These are phyloP conservation scores for Apogon hyalosoma DNA, from an alignment of 2,797 vertebrate species.

Conservation along the genomic window DNA sequence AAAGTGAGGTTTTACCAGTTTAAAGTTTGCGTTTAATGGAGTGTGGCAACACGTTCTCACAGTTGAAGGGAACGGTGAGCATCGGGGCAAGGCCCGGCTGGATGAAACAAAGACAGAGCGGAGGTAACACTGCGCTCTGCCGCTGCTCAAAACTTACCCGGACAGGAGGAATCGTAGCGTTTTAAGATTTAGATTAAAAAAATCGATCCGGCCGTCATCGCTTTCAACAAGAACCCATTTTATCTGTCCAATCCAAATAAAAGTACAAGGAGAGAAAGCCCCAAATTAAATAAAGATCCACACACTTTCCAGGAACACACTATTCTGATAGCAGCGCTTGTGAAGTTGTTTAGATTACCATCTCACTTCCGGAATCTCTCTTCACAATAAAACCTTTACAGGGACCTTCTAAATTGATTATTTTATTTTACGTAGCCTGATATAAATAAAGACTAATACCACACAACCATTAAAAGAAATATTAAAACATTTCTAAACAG, in stretches of 20 bases:
- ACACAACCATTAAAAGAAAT: neutral
- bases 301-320: constrained; percentile 69
- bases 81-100: constrained; percentile 72
- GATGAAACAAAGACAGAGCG: constrained; percentile 80
- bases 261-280: constrained; percentile 1
- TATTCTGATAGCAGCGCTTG: constrained; percentile 38
- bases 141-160: constrained; percentile 73
- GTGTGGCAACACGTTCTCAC: constrained; percentile 51
- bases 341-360: constrained; percentile 35
- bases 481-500: no score
- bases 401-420: neutral
- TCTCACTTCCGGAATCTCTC: constrained; percentile 52
- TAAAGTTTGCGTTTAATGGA: constrained; percentile 23
- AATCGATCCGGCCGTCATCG: constrained; percentile 55
- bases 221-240: constrained; percentile 21
- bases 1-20: neutral
- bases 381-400: constrained; percentile 67
- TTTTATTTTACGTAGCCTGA: neutral
- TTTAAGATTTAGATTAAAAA: constrained; percentile 62
- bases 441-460: neutral
- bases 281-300: constrained; percentile 50
- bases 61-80: constrained; percentile 14
- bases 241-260: neutral
- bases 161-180: constrained; percentile 53
- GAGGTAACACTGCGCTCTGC: constrained; percentile 51